Evolutionary conservation across 2,797 vertebrate genomes (phyloP).

Genomic region (Molossus alvarezi): DNA sequence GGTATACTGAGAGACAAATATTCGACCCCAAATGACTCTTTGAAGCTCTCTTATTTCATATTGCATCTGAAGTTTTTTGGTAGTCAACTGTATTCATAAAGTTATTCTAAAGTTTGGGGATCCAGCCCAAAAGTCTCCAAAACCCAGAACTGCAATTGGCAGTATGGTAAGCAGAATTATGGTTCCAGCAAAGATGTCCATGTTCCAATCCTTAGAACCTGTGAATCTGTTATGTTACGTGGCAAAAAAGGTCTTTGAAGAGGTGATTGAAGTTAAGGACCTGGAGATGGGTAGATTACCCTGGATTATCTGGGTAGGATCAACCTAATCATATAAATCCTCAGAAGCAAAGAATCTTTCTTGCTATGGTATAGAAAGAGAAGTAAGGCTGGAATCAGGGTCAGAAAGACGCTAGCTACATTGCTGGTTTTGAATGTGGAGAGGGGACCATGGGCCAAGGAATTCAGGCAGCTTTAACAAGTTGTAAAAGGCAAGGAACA

Average conservation of each 20-base stretch:
- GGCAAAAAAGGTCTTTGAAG: neutral
- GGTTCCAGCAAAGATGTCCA: neutral
- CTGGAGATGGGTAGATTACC: neutral
- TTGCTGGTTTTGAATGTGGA: neutral
- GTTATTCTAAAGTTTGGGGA: neutral
- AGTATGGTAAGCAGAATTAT: neutral
- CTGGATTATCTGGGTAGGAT: neutral
- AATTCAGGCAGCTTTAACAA: neutral
- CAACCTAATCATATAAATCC: neutral
- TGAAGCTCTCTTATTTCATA: neutral
- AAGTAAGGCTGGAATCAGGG: neutral
- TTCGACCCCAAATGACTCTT: neutral
- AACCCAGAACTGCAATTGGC: neutral
- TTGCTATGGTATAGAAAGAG: neutral
- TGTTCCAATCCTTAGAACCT: neutral
- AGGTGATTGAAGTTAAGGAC: neutral
- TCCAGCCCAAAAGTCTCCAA: neutral
- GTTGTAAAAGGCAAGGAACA: neutral
- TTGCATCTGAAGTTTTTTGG: neutral
- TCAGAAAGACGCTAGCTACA: neutral
- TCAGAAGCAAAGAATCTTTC: neutral
- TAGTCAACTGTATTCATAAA: neutral
- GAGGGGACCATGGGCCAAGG: neutral
- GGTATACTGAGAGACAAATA: neutral
- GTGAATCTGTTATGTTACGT: neutral